These are phyloP conservation scores for Hypomecis atomaria DNA, from an alignment of 2,888 invertebrate genomes.

Conservation along the genomic window DNA sequence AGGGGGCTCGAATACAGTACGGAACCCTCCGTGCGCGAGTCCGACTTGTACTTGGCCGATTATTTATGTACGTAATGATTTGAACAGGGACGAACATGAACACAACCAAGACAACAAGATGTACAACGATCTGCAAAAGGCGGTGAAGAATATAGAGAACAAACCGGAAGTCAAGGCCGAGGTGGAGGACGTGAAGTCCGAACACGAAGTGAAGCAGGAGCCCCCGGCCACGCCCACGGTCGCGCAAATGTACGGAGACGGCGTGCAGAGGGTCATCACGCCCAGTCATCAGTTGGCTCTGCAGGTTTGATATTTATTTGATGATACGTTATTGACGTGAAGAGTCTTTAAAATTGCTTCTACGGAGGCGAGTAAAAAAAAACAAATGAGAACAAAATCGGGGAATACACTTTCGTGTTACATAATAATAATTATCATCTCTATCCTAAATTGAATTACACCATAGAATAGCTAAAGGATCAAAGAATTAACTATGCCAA, in stretches of 20 bases:
- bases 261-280: constrained; percentile 66
- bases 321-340: no score
- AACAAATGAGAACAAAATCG: no score
- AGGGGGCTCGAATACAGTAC: no score
- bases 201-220: constrained; percentile 63
- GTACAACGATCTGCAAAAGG: constrained; percentile 71
- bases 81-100: constrained; percentile 65
- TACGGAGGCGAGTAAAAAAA: no score
- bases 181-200: constrained; percentile 62
- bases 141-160: constrained; percentile 71
- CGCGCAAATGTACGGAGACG: constrained; percentile 63
- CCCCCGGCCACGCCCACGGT: constrained; percentile 46
- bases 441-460: no score
- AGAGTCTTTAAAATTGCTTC: no score
- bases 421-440: no score
- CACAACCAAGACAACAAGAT: constrained; percentile 68
- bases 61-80: constrained; percentile 8
- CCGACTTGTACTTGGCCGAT: no score
- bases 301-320: constrained; percentile 68
- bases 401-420: no score
- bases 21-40: no score
- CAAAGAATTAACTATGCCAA: no score
- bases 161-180: constrained; percentile 67
- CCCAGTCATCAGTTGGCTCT: constrained; percentile 71
- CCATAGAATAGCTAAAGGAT: no score